phyloP scores from a whole-genome alignment of 2,113 vertebrate genomes.

The Plecotus auritus region DNA sequence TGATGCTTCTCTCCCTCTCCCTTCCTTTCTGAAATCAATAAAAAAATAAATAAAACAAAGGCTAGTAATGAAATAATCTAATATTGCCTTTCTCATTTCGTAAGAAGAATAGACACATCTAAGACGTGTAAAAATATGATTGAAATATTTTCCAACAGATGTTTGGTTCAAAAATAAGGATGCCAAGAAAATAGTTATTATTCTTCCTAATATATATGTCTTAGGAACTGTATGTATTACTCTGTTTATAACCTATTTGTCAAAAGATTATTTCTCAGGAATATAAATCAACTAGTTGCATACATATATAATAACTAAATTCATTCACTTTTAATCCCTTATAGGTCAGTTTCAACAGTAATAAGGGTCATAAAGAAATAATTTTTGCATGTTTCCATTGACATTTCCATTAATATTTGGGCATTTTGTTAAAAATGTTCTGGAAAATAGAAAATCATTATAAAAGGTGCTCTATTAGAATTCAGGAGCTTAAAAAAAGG shows the following conservation, averaged over 20 bases:
- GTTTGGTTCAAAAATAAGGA: neutral
- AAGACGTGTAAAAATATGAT: constrained; percentile 5
- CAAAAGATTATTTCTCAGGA: constrained; percentile 43
- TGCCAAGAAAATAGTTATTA: neutral
- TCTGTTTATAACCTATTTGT: constrained; percentile 25
- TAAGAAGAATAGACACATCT: neutral
- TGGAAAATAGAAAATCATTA: constrained; percentile 73
- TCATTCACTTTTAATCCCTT: constrained; percentile 70
- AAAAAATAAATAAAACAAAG: neutral
- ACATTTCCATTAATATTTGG: constrained; percentile 70
- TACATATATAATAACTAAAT: constrained; percentile 57
- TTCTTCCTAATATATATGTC: neutral
- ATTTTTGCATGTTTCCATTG: constrained; percentile 70
- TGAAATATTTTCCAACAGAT: neutral
- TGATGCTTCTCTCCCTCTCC: no score
- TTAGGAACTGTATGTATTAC: neutral
- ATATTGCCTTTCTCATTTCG: neutral
- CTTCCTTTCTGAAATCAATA: no score
- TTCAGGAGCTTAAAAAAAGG: neutral
- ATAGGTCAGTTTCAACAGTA: constrained; percentile 59
- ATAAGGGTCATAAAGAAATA: constrained; percentile 71
- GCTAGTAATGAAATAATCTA: neutral
- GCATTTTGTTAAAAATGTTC: constrained; percentile 66
- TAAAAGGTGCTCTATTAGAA: constrained; percentile 30
- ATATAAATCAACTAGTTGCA: constrained; percentile 45